These are phyloP conservation scores for Diplolepis rosae DNA, from an alignment of 2,888 invertebrate genomes.

Conservation along the genomic window DNA sequence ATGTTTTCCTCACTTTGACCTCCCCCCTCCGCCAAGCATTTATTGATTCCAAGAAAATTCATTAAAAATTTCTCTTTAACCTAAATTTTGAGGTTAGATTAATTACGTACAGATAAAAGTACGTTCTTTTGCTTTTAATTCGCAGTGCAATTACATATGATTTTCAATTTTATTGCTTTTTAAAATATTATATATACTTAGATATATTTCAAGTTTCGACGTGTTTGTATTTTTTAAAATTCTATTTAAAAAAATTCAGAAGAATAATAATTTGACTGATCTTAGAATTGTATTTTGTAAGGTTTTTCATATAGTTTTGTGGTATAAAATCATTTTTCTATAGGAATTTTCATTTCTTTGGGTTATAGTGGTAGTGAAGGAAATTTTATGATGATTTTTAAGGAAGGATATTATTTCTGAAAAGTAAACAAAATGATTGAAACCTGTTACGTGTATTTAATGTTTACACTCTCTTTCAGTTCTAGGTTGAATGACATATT, in stretches of 20 bases:
- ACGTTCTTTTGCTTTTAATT: neutral
- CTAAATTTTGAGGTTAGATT: constrained; percentile 34
- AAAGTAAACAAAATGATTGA: constrained; percentile 25
- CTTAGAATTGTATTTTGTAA: neutral
- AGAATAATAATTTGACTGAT: neutral
- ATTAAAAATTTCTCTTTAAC: constrained; percentile 1
- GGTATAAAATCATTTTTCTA: neutral
- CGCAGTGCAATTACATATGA: neutral
- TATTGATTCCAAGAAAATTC: neutral
- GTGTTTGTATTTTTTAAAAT: too few species aligned
- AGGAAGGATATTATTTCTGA: constrained; percentile 16
- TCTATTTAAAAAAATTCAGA: neutral
- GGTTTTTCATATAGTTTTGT: neutral
- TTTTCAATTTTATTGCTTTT: neutral
- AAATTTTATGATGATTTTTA: neutral
- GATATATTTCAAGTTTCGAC: neutral
- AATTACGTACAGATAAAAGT: constrained; percentile 23
- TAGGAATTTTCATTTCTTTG: neutral
- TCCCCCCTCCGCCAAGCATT: constrained; percentile 18
- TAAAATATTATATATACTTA: neutral
- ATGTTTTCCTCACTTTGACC: constrained; percentile 41
- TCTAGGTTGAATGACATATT: neutral
- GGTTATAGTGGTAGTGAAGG: neutral
- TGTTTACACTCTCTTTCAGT: neutral
- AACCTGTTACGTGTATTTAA: constrained; percentile 14